Evolutionary conservation across 2,888 invertebrate species (phyloP).

Genomic region (Cistogaster globosa): DNA sequence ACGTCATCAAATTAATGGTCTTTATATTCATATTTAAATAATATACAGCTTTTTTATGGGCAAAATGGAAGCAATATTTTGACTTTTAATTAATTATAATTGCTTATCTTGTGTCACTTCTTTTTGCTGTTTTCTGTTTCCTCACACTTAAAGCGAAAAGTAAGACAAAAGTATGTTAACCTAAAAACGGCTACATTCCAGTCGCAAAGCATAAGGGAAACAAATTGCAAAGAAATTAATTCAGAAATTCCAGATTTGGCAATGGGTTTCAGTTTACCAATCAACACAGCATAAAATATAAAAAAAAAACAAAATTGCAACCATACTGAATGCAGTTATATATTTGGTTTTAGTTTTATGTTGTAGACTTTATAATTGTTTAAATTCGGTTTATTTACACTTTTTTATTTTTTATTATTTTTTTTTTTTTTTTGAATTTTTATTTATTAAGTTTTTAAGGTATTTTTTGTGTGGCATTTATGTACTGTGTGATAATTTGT

Average conservation of each 20-base stretch:
- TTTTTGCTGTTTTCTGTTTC: no score
- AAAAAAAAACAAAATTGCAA: slow-evolving; percentile 12
- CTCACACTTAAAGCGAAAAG: no score
- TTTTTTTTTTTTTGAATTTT: background rate
- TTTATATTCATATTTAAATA: no score
- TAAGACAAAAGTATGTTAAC: no score
- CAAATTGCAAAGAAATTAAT: slow-evolving; percentile 65
- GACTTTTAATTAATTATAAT: no score
- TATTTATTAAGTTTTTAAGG: slow-evolving; percentile 31
- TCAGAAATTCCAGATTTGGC: slow-evolving; percentile 77
- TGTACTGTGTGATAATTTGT: slow-evolving; percentile 6
- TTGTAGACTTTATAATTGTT: slow-evolving; percentile 46
- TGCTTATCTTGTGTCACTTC: no score
- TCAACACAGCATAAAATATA: background rate
- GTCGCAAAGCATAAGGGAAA: background rate
- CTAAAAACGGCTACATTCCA: no score
- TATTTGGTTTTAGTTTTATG: slow-evolving; percentile 30
- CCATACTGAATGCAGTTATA: slow-evolving; percentile 11
- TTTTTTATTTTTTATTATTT: no score
- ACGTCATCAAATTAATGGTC: no score
- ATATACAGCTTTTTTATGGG: no score
- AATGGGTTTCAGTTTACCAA: slow-evolving; percentile 70
- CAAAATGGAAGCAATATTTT: no score
- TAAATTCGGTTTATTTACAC: slow-evolving; percentile 43
- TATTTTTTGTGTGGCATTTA: slow-evolving; percentile 40